Evolutionary conservation across 2,888 invertebrate genomes (phyloP).

Genomic region (Drosophila affinis): DNA sequence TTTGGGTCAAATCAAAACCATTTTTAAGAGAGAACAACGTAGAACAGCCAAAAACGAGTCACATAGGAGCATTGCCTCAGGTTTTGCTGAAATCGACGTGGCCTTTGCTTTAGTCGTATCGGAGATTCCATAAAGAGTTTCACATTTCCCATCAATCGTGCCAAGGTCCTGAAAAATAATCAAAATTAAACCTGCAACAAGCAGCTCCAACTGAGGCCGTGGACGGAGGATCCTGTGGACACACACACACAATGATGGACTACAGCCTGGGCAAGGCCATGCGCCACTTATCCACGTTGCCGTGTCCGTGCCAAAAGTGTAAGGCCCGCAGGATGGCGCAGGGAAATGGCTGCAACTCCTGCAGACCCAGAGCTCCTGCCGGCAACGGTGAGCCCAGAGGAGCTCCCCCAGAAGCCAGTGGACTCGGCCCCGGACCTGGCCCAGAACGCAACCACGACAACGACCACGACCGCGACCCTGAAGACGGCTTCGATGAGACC

Average conservation of each 20-base stretch:
- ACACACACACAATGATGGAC: slow-evolving; percentile 7
- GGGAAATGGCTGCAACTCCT: background rate
- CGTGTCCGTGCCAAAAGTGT: slow-evolving; percentile 67
- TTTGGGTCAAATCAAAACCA: no score
- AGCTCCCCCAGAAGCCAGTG: background rate
- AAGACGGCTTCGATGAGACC: slow-evolving; percentile 37
- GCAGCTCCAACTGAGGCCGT: background rate
- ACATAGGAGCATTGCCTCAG: no score
- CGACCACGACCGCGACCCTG: background rate
- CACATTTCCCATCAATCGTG: no score
- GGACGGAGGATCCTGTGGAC: no score
- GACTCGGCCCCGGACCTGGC: background rate
- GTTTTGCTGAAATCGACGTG: background rate
- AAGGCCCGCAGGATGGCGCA: slow-evolving; percentile 11
- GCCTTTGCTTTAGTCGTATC: background rate
- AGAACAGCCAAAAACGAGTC: no score
- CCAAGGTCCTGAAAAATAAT: no score
- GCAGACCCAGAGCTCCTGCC: background rate
- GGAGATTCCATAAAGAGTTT: background rate
- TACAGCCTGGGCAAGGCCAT: slow-evolving; percentile 25
- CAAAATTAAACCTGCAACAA: background rate
- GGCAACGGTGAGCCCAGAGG: slow-evolving; percentile 3
- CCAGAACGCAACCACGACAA: no score
- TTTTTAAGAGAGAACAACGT: no score
- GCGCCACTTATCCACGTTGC: slow-evolving; percentile 3